Conservation (phyloP, 2,888 invertebrate genomes). For the Synanthedon formicaeformis region DNA sequence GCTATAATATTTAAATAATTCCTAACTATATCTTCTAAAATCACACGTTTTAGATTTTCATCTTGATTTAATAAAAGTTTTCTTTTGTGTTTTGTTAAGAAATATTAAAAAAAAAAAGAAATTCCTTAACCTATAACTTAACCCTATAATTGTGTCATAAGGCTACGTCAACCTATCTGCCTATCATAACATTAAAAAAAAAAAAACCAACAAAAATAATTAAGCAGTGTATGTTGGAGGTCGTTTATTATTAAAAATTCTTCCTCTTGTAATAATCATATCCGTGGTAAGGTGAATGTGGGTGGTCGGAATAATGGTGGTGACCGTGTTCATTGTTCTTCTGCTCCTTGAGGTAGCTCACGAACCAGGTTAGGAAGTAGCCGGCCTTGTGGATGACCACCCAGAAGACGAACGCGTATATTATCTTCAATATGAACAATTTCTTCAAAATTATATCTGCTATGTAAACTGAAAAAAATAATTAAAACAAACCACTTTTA, state of each 20-base stretch:
- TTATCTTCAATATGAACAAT: slow-evolving; percentile 50
- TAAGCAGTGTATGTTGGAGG: not conserved
- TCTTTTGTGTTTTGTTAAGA: no score
- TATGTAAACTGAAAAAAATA: slow-evolving; percentile 43
- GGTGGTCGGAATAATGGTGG: slow-evolving; percentile 15
- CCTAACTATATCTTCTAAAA: no score
- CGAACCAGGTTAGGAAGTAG: slow-evolving; percentile 57
- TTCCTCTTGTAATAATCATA: slow-evolving; percentile 23
- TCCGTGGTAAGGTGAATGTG: slow-evolving; percentile 15
- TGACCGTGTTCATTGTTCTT: slow-evolving; percentile 31
- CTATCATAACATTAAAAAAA: no score
- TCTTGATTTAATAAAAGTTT: no score
- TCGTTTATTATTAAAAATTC: slow-evolving; percentile 9
- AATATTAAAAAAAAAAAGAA: no score
- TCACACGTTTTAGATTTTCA: no score
- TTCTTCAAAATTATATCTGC: slow-evolving; percentile 55
- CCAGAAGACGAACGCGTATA: slow-evolving; percentile 57
- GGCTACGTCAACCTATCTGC: no score
- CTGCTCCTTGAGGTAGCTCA: slow-evolving; percentile 48
- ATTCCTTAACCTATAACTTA: no score
- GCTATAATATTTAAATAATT: no score
- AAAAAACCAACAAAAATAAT: not conserved
- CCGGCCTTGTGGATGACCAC: slow-evolving; percentile 56
- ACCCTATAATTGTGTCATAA: no score
- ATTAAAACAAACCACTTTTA: no score